Conservation (phyloP, 1,140 invertebrate genomes). For the Pentalonia nigronervosa region DNA sequence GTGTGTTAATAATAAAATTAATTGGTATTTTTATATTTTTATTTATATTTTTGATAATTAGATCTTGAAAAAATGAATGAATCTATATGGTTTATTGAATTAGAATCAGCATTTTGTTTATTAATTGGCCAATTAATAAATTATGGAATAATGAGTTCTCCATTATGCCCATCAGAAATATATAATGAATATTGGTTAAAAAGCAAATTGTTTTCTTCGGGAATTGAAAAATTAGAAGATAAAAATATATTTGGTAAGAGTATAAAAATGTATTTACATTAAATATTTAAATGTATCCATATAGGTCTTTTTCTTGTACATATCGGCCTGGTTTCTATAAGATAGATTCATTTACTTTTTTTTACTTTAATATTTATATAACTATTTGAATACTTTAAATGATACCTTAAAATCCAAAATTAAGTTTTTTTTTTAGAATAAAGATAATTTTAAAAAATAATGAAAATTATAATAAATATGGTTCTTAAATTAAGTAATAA, state of each 20-base stretch:
- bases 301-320: neutral
- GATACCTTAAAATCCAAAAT: too few species aligned
- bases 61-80: constrained; percentile 41
- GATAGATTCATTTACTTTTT: neutral
- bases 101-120: constrained; percentile 70
- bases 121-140: constrained; percentile 71
- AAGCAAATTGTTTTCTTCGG: constrained; percentile 67
- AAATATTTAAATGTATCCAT: neutral
- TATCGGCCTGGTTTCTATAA: neutral
- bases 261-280: neutral
- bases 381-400: too few species aligned
- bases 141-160: constrained; percentile 68
- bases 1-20: neutral
- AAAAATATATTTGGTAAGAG: constrained; percentile 52
- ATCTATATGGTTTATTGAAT: constrained; percentile 72
- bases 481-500: too few species aligned
- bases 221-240: constrained; percentile 64
- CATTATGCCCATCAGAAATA: constrained; percentile 66
- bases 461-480: too few species aligned
- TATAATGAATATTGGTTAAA: constrained; percentile 67
- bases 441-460: too few species aligned
- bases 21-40: too few species aligned
- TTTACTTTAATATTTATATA: too few species aligned
- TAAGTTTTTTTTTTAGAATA: too few species aligned
- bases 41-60: neutral